Evolutionary conservation across 64 coral and sea anemone species (phyloP).

Genomic region (Dendrophyllia cribrosa): DNA sequence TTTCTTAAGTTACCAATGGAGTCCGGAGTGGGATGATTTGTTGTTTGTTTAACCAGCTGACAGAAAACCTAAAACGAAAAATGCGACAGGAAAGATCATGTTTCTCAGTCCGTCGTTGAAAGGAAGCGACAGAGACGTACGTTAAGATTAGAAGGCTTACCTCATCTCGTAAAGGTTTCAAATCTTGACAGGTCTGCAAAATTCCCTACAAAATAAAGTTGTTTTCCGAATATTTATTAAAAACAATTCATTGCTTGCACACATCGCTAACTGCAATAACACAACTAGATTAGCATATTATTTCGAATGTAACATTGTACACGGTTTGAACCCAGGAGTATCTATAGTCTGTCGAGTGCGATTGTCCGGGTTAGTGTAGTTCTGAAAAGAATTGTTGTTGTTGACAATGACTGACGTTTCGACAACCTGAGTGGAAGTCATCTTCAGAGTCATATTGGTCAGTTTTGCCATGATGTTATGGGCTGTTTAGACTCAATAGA

Average conservation of each 20-base stretch:
- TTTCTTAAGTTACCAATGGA: slow-evolving; percentile 94
- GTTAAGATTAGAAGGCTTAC: slow-evolving; percentile 8
- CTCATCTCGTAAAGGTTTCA: slow-evolving; percentile 97
- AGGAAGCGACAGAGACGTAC: not conserved
- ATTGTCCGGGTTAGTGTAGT: no score
- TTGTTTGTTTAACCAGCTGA: slow-evolving; percentile 95
- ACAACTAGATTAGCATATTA: no score
- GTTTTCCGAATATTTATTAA: not conserved
- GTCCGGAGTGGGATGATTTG: slow-evolving; percentile 80
- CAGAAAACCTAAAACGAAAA: slow-evolving; percentile 85
- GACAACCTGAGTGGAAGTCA: no score
- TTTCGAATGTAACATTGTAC: no score
- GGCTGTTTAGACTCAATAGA: no score
- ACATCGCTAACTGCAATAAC: not conserved
- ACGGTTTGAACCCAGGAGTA: no score
- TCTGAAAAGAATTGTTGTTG: no score
- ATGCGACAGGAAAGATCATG: not conserved
- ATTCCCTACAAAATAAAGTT: slow-evolving; percentile 77
- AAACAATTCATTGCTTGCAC: not conserved
- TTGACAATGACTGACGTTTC: no score
- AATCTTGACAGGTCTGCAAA: slow-evolving; percentile 96
- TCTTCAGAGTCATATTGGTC: no score
- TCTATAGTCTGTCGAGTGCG: no score
- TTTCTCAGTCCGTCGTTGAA: not conserved
- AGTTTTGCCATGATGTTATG: no score